These are phyloP conservation scores for Neosilurus hyrtlii DNA, from an alignment of 2,797 vertebrate genomes.

Conservation along the genomic window DNA sequence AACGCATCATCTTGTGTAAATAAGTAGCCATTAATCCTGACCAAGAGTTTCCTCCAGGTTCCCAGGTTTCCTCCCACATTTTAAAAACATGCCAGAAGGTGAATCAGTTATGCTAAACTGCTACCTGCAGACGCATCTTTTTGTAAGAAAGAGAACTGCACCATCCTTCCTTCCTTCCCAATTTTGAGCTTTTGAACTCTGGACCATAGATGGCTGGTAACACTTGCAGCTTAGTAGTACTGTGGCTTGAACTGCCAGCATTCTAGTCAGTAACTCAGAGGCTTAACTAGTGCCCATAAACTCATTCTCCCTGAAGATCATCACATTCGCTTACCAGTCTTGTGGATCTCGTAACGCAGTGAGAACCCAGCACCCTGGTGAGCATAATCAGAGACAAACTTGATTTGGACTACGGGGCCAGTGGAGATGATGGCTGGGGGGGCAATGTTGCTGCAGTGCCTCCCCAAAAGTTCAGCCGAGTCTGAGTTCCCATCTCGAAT, in stretches of 20 bases:
- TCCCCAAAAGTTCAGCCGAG: slow-evolving; percentile 86
- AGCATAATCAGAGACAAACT: slow-evolving; percentile 94
- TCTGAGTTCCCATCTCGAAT: slow-evolving; percentile 90
- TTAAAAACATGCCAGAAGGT: background rate
- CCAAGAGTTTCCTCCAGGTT: background rate
- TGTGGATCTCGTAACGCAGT: slow-evolving; percentile 97
- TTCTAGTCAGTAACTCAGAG: too few species aligned
- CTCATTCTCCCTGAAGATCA: background rate
- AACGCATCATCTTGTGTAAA: background rate
- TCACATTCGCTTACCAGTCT: slow-evolving; percentile 81
- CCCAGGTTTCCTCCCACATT: background rate
- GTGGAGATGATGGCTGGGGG: slow-evolving; percentile 93
- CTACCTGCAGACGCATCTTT: background rate
- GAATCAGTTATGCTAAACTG: background rate
- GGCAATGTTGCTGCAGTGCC: slow-evolving; percentile 98
- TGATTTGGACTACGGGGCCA: slow-evolving; percentile 86
- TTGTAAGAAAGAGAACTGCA: background rate
- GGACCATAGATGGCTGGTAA: too few species aligned
- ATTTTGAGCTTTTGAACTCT: background rate
- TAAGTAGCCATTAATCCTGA: background rate
- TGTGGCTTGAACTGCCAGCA: too few species aligned
- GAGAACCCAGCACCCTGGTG: slow-evolving; percentile 97
- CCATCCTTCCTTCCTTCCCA: background rate
- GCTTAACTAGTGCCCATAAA: background rate
- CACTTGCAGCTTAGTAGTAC: too few species aligned